Evolutionary conservation across 2,888 invertebrate species (phyloP), one percentile per base, ranked within the genome.

Genomic region (Stratiomys singularior): DNA sequence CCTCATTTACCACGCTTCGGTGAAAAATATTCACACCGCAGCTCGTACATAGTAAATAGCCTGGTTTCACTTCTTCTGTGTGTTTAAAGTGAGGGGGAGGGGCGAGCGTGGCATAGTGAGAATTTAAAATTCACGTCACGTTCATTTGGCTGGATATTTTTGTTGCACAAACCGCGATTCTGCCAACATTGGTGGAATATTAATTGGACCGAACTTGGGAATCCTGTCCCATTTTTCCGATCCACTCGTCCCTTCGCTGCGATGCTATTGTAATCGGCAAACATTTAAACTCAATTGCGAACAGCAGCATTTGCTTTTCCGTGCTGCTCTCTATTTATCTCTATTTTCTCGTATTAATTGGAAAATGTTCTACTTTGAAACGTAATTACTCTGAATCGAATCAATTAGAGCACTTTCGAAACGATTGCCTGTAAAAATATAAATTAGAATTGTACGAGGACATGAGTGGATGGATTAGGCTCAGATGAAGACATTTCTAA

Each of bases 121-220:
- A 52, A 52, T 18, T 52, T 52, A 52, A 58, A 30, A 67, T 78
- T 76, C 78, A 67, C 46, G 58, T 78, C 78, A 78, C 78, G 78
- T 78, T 44, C 67, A 52, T 28, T 67, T 47, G 64, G 66, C 25
- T 72, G 78, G 78, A 58, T 78, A 78, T 78, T 78, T 78, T 78
- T 76, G 60, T 76, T 60, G 44, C 56, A 37, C 23, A 74, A 23
- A 25, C 74, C 58, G 74, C 44, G 60, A 76, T 72, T 79, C 44
- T 79, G 60, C 76, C 66, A 47, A 74, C 74, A 77, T 67, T 28
- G 76, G 71, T 66, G 63, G 78, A 76, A 79, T 79, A 79, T 79
- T 79, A 79, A 79, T 79, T 79, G 77, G 64, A 46, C 15, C 52
- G 15, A 18, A 15, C 15, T 5, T 52, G 15, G 15, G n/a, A 18